Conservation (phyloP, 92 coral and sea anemone species). For the Actinernus sp. region DNA sequence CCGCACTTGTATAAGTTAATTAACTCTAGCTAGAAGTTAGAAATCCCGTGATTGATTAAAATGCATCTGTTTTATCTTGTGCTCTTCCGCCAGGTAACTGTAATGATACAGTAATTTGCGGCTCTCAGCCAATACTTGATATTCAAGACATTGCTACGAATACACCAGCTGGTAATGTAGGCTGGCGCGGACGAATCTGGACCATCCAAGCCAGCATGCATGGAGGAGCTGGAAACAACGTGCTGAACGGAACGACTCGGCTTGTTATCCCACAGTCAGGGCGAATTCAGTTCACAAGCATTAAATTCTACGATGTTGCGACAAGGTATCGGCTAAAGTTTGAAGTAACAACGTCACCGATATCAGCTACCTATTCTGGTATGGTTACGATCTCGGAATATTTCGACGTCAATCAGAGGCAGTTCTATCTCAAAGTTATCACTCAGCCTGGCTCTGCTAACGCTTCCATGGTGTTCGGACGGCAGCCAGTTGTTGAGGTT, state of each 20-base stretch:
- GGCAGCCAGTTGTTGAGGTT: conserved; percentile 85
- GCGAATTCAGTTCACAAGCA: conserved; percentile 53
- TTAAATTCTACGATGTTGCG: conserved; percentile 69
- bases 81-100: conserved; percentile 53
- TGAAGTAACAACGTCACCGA: conserved; percentile 59
- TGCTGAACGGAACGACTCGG: conserved; percentile 43
- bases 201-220: conserved; percentile 43
- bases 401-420: conserved; percentile 71
- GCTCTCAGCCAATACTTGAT: conserved; percentile 76
- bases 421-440: conserved; percentile 62
- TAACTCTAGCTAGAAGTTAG: too few species aligned
- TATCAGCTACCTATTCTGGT: conserved; percentile 56
- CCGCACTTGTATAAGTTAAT: too few species aligned
- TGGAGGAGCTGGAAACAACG: conserved; percentile 32
- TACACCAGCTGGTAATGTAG: conserved; percentile 58
- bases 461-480: conserved; percentile 72
- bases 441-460: conserved; percentile 67
- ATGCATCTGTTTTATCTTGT: neutral
- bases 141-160: conserved; percentile 72
- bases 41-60: too few species aligned
- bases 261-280: conserved; percentile 72
- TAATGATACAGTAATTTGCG: conserved; percentile 79
- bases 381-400: conserved; percentile 55
- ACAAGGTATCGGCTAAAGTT: conserved; percentile 58
- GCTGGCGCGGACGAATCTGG: conserved; percentile 83